Percentiles rank a stretch among this genome's conserved stretches.
Evolutionary conservation across 2,113 vertebrate genomes (phyloP).

Genomic region (Myiozetetes cayanensis): DNA sequence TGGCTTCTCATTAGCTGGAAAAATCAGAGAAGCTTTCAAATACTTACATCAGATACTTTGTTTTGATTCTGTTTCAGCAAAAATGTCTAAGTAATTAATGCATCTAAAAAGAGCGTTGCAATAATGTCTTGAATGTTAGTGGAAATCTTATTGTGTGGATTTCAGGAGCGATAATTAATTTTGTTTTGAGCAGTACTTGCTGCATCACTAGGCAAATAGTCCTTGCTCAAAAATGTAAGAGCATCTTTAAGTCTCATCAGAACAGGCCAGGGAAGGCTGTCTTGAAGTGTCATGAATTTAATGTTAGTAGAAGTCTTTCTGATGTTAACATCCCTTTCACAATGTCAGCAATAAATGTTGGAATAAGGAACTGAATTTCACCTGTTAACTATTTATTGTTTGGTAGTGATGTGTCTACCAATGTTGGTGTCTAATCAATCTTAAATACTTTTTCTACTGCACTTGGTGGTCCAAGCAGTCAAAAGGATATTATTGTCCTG

Average conservation of each 20-base stretch:
- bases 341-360: background rate
- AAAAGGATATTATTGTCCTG: background rate
- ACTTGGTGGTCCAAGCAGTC: background rate
- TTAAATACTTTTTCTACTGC: background rate
- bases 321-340: background rate
- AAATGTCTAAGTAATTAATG: background rate
- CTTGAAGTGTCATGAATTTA: background rate
- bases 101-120: background rate
- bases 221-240: background rate
- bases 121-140: background rate
- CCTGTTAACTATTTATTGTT: background rate
- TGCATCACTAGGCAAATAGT: background rate
- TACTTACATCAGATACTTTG: background rate
- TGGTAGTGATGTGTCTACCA: background rate
- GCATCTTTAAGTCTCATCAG: background rate
- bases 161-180: background rate
- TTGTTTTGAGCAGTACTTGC: background rate
- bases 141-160: background rate
- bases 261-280: background rate
- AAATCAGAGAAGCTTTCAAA: background rate
- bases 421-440: background rate
- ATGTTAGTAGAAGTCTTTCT: background rate
- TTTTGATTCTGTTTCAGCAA: background rate
- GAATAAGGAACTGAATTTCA: background rate
- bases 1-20: background rate